Base-by-base conservation (phyloP, 1,140 invertebrate genomes). In the Nebria ingens region DNA sequence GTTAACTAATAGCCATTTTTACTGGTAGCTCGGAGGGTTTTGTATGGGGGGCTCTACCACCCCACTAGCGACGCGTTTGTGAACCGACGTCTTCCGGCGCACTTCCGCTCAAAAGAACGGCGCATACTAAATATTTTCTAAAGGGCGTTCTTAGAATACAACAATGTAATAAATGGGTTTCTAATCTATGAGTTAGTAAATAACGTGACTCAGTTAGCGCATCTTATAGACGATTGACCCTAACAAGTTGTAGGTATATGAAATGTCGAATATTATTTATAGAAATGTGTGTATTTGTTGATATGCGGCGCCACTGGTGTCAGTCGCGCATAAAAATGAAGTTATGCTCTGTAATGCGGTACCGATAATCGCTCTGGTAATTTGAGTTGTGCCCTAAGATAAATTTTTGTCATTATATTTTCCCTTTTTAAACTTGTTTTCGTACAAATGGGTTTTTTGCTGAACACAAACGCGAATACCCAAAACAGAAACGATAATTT, bases 1-100 rank as follows among this genome's bases (percentile, higher is more conserved):
- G 60, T 58, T 58, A 62, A 62, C 61, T 62, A 62, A 62, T 62
- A 59, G 61, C 61, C 53, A 60, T 62, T 62, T 60, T 58, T 55
- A 58, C 51, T 38, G 57, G 40, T 45, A 45, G 40, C 40, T 45
- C 17, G 9, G 15, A 17, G 40, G 40, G 17, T 9, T 45, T 45
- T 45, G 15, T n/a, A n/a, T n/a, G n/a, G n/a, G n/a, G n/a, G n/a
- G n/a, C n/a, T n/a, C n/a, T n/a, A n/a, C n/a, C n/a, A n/a, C n/a
- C n/a, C n/a, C n/a, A n/a, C n/a, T n/a, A n/a, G n/a, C n/a, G n/a
- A n/a, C n/a, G n/a, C n/a, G n/a, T n/a, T n/a, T n/a, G n/a, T 45
- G 17, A 9, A 9, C 40, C 40, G 17, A 4, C 17, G 40, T 3
- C 15, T 11, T 17, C 4, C 4, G 3, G 9, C 40, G 17, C 40